Percentiles rank a stretch among this genome's conserved stretches.
phyloP scores from a whole-genome alignment of 2,797 vertebrate genomes.

The Spinus olivaceus region DNA sequence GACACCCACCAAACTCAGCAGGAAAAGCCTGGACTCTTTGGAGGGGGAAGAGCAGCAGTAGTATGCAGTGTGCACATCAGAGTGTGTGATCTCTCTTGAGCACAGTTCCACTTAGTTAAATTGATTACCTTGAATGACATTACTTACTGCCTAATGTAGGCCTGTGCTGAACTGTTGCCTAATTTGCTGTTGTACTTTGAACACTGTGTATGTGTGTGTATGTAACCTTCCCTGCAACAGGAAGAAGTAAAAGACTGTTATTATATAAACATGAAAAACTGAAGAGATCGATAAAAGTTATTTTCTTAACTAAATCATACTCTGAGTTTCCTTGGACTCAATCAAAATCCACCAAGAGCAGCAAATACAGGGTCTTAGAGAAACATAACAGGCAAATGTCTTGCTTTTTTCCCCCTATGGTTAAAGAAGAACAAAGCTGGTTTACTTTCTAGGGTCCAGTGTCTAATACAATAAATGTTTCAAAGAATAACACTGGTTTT shows the following conservation, averaged over 20 bases:
- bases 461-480: neutral
- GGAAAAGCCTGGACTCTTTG: neutral
- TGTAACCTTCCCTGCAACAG: neutral
- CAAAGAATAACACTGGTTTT: neutral
- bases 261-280: neutral
- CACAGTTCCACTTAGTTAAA: neutral
- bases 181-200: neutral
- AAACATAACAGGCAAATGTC: neutral
- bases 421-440: neutral
- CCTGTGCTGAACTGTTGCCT: neutral
- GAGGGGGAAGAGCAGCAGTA: neutral
- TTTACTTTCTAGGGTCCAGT: neutral
- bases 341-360: neutral
- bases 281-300: neutral
- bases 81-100: neutral
- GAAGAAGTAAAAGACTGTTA: neutral
- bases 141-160: neutral
- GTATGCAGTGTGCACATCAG: neutral
- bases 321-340: neutral
- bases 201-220: accelerated
- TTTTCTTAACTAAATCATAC: neutral
- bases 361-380: neutral
- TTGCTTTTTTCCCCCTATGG: neutral
- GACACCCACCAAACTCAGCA: neutral
- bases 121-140: neutral